Base-by-base conservation (phyloP, 2,888 invertebrate genomes). In the Microdon myrmicae region DNA sequence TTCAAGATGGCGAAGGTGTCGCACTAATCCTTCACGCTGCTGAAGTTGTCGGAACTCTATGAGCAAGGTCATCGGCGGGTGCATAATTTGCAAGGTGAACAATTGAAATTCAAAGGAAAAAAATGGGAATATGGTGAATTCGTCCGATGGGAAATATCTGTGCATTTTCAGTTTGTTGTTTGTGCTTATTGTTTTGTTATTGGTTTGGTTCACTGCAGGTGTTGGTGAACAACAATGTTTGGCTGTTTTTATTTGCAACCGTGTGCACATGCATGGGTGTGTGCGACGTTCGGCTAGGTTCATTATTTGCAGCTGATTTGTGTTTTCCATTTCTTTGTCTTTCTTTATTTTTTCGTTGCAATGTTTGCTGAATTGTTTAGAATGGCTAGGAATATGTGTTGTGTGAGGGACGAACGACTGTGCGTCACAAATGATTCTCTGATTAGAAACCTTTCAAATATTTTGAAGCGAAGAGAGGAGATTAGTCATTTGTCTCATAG, bases 261-360 rank as follows among this genome's bases (percentile, higher is more conserved):
- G 23, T 23, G 17, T 56, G 17, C 44, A 20, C 6, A 4, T 37
- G n/a, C 41, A 10, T 31, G 31, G 37, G 14, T 35, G 41, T 51
- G 9, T 47, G 28, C 9, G 22, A 32, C 19, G 47, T 16, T 17
- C 34, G 28, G 13, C 26, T 41, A 49, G 35, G 54, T 54, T 58
- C 34, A 39, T 23, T 60, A 12, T 37, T 20, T 48, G 4, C 44
- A 12, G 44, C 29, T 41, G 37, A n/a, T 45, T 7, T 67, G 59
- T 38, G 29, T 69, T 17, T 4, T 17, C 19, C 8, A 17, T 17
- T 8, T 2, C 6, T 35, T 66, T 67, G 44, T 68, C 67, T 71
- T 56, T 69, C 58, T 53, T 68, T 39, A 69, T 73, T 72, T 71
- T 73, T 71, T 71, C 72, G 72, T 73, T 71, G 71, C n/a, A n/a